A percentile compares a stretch with the other conserved stretches of the same genome.
phyloP scores from a whole-genome alignment of 2,797 vertebrate genomes.

The Notamacropus eugenii region DNA sequence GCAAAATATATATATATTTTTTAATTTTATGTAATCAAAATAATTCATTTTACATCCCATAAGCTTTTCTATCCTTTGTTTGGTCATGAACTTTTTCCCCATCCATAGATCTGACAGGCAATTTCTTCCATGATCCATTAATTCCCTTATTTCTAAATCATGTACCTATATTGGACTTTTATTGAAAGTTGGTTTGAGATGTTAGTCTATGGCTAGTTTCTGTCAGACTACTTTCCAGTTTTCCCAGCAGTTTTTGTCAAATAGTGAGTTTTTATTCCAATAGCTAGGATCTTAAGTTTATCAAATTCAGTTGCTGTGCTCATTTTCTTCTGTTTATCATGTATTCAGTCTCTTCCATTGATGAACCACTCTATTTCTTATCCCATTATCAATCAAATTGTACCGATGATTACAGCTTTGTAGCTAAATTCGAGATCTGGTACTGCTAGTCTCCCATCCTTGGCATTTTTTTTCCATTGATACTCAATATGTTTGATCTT shows the following conservation, averaged over 20 bases:
- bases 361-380: not conserved
- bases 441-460: not conserved
- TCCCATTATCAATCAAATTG: not conserved
- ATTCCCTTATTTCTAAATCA: not conserved
- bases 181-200: not conserved
- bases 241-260: not conserved
- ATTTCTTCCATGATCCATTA: not conserved
- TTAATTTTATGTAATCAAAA: not conserved
- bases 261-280: not conserved
- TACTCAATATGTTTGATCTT: not conserved
- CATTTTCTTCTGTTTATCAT: not conserved
- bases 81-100: not conserved
- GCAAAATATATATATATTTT: not conserved
- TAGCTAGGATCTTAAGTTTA: not conserved
- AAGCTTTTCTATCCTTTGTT: not conserved
- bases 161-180: not conserved
- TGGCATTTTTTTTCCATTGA: not conserved
- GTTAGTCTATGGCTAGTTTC: not conserved
- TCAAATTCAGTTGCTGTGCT: not conserved
- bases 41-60: not conserved
- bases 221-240: not conserved
- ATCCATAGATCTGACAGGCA: not conserved
- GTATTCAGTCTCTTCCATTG: not conserved
- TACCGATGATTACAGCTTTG: not conserved
- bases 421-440: not conserved